phyloP scores from a whole-genome alignment of 2,113 vertebrate species.

The Amphiprion ocellaris region DNA sequence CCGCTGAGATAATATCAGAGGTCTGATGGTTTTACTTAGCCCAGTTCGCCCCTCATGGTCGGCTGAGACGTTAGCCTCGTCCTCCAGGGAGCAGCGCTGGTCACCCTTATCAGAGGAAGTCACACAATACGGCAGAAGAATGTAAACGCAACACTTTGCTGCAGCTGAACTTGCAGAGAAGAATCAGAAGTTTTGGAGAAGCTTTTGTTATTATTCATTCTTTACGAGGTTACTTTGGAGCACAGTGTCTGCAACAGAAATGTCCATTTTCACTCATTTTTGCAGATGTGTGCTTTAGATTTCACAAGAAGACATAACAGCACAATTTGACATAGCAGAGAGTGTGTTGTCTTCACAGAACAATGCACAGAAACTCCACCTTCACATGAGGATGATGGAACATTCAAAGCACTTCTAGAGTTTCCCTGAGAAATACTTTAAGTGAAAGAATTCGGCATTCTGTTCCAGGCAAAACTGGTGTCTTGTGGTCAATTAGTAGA shows the following conservation, averaged over 20 bases:
- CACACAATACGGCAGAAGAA: constrained; percentile 68
- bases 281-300: constrained; percentile 22
- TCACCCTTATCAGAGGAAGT: constrained; percentile 74
- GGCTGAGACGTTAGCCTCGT: constrained; percentile 31
- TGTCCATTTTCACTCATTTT: constrained; percentile 1
- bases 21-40: constrained; percentile 57
- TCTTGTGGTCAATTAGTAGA: background rate
- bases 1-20: constrained; percentile 58
- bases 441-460: background rate
- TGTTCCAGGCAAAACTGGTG: background rate
- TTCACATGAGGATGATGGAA: background rate
- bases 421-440: background rate
- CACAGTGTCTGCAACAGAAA: constrained; percentile 29
- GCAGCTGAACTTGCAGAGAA: constrained; percentile 42
- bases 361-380: constrained; percentile 41
- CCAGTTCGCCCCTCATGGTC: constrained; percentile 23
- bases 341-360: constrained; percentile 24
- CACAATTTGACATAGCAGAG: constrained; percentile 10
- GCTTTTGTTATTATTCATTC: constrained; percentile 47
- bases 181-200: constrained; percentile 11
- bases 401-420: background rate
- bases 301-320: constrained; percentile 45
- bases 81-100: constrained; percentile 52
- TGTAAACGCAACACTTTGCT: constrained; percentile 61
- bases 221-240: constrained; percentile 50